These are phyloP conservation scores for Crotalus helleri DNA, from an alignment of 2,113 vertebrate genomes.

Conservation along the genomic window DNA sequence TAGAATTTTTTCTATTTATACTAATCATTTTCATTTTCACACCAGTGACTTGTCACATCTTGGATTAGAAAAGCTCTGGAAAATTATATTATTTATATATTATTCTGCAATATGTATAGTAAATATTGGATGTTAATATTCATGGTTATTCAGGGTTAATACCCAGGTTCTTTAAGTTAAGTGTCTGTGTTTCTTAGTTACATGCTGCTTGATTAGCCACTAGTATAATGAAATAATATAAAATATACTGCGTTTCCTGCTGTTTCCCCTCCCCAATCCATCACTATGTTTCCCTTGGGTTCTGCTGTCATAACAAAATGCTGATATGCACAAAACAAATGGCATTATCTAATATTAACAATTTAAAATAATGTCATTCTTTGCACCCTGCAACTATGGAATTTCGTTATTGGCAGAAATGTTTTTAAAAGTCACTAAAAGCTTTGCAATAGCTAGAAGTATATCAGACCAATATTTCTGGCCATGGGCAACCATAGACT, in stretches of 20 bases:
- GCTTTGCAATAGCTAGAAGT: neutral
- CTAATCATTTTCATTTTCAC: constrained; percentile 46
- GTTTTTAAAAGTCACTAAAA: constrained; percentile 11
- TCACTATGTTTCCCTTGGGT: constrained; percentile 27
- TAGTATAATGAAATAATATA: constrained; percentile 42
- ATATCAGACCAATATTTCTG: neutral
- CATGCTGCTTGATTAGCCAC: constrained; percentile 17
- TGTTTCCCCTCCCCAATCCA: constrained; percentile 38
- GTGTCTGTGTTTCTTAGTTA: neutral
- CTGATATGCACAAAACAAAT: constrained; percentile 39
- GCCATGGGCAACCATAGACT: neutral
- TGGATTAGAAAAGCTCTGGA: constrained; percentile 40
- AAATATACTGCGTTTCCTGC: constrained; percentile 30
- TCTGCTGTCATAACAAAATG: constrained; percentile 42
- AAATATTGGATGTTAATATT: constrained; percentile 33
- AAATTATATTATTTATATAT: constrained; percentile 7
- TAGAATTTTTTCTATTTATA: constrained; percentile 38
- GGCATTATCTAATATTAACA: constrained; percentile 28
- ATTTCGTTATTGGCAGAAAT: constrained; percentile 16
- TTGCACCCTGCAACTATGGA: constrained; percentile 26
- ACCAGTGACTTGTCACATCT: constrained; percentile 29
- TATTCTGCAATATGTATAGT: constrained; percentile 21
- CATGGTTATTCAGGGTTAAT: constrained; percentile 12
- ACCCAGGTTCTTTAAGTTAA: constrained; percentile 23
- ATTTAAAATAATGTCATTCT: constrained; percentile 21